Percentiles rank a stretch among this genome's conserved stretches.
Evolutionary conservation across 2,113 vertebrate genomes (phyloP).

Genomic region (Amblyornis subalaris): DNA sequence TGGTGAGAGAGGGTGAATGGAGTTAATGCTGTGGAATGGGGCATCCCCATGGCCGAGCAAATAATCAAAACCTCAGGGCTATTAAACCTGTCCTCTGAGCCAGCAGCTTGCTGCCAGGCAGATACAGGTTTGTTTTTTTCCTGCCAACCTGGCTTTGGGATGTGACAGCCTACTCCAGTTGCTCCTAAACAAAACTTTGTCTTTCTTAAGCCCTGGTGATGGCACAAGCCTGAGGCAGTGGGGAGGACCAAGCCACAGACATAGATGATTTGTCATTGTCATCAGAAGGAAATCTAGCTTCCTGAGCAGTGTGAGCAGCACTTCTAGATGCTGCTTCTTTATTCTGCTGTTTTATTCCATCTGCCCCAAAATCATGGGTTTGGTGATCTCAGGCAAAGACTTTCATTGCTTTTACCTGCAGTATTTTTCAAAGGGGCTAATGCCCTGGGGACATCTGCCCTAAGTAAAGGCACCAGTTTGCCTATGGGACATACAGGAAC

Average conservation of each 20-base stretch:
- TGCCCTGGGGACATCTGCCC: neutral
- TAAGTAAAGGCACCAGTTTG: neutral
- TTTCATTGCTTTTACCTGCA: neutral
- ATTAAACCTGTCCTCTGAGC: neutral
- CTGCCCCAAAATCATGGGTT: neutral
- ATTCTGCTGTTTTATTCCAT: neutral
- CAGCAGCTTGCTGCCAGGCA: neutral
- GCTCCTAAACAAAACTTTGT: neutral
- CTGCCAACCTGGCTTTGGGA: neutral
- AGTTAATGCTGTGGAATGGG: neutral
- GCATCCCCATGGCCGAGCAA: rapidly evolving
- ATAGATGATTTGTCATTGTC: neutral
- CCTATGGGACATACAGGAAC: neutral
- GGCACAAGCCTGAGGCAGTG: neutral
- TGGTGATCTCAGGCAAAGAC: neutral
- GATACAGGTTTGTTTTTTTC: neutral
- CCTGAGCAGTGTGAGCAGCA: neutral
- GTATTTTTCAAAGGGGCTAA: neutral
- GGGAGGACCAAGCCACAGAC: neutral
- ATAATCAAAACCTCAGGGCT: neutral
- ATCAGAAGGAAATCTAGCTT: neutral
- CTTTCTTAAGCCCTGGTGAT: neutral
- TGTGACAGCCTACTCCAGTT: neutral
- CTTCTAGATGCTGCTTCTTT: neutral
- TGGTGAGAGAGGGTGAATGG: neutral